Conservation (phyloP, 2,113 vertebrate genomes). For the Azemiops feae region DNA sequence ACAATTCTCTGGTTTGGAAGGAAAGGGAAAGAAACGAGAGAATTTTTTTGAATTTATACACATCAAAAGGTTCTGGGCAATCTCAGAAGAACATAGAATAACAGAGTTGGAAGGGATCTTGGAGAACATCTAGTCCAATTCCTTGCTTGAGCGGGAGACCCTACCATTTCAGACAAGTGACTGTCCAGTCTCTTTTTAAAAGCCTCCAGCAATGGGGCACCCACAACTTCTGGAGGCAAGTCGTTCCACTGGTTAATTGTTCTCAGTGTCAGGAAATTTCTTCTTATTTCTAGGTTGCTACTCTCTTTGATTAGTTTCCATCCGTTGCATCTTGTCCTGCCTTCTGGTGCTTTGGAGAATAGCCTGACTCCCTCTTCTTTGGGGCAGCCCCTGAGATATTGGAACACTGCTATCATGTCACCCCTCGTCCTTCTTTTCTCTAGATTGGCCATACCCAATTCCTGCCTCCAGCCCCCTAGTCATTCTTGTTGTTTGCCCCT, state of each 20-base stretch:
- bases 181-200: background rate
- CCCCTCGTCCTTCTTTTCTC: too few species aligned
- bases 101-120: background rate
- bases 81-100: background rate
- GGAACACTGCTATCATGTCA: too few species aligned
- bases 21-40: background rate
- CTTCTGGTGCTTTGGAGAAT: too few species aligned
- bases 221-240: background rate
- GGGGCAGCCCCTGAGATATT: too few species aligned
- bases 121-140: background rate
- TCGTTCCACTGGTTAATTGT: background rate
- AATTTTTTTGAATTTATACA: background rate
- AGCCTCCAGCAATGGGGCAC: background rate
- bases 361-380: too few species aligned
- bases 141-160: slow-evolving; percentile 1
- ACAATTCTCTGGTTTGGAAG: background rate
- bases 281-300: background rate
- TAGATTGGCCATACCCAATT: background rate
- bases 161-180: background rate
- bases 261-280: background rate
- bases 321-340: too few species aligned
- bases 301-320: background rate
- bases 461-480: too few species aligned
- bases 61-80: background rate
- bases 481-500: slow-evolving; percentile 35